phyloP scores from a whole-genome alignment of 2,113 vertebrate species.

The Colaptes auratus region DNA sequence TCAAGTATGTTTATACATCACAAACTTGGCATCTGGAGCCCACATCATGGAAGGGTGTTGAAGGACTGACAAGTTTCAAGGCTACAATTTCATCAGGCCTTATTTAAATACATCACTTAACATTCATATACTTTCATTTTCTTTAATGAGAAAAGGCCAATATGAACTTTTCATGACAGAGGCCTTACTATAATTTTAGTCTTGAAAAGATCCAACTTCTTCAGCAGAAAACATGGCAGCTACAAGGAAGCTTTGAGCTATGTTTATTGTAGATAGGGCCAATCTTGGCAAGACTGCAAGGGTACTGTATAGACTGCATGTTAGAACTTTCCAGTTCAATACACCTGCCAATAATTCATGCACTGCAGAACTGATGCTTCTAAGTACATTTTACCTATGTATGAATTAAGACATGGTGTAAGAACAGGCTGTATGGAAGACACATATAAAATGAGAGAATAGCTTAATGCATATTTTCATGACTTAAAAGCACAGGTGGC shows the following conservation, averaged over 20 bases:
- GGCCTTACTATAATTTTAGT: not conserved
- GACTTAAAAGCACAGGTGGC: not conserved
- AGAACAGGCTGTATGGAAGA: not conserved
- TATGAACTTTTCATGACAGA: not conserved
- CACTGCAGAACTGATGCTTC: not conserved
- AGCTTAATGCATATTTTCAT: not conserved
- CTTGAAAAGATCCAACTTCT: not conserved
- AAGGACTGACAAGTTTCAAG: conserved; percentile 14
- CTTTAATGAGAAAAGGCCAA: not conserved
- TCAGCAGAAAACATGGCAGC: not conserved
- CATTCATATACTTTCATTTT: not conserved
- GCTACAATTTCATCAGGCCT: not conserved
- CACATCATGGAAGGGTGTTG: not conserved
- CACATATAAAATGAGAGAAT: not conserved
- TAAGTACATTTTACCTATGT: not conserved
- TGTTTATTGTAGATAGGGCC: not conserved
- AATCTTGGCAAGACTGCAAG: not conserved
- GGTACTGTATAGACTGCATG: not conserved
- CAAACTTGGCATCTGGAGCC: not conserved
- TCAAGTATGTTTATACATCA: not conserved
- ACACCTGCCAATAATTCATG: not conserved
- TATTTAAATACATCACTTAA: not conserved
- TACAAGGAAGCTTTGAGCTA: not conserved
- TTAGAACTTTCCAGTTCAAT: not conserved
- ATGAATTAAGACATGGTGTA: not conserved